Evolutionary conservation across 2,888 invertebrate species (phyloP), one percentile per base, ranked within the genome.

Genomic region (Beris chalybata): DNA sequence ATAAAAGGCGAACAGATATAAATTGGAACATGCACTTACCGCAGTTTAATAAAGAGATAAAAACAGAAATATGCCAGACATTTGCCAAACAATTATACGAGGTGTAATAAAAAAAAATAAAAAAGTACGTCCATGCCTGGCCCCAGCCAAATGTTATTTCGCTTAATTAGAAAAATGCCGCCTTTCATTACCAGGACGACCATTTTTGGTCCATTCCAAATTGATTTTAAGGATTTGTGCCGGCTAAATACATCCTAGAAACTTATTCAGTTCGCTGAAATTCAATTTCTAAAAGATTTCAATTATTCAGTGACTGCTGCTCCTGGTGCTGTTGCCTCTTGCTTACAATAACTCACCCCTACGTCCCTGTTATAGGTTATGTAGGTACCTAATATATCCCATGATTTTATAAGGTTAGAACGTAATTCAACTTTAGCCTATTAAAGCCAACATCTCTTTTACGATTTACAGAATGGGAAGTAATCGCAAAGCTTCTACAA

Each of bases 261-360:
- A 56, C 56, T 43, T 43, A 43, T 58, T 58, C 58, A 61, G 38
- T 48, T 32, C 59, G 61, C 52, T 50, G 52, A 61, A 61, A 61
- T 50, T 61, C 61, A 61, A 61, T 61, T 61, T 61, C 61, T 61
- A 61, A 61, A 61, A 47, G 61, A 61, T 61, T 61, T 61, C 61
- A 61, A 61, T 61, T 61, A 61, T 61, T 61, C 61, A 61, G 50
- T 50, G 52, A 61, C 61, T 61, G 52, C 50, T 50, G n/a, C 50
- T 48, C 32, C 38, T 31, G 48, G 38, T 43, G 32, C 9, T 15
- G 15, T 43, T 6, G 31, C 5, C 48, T 6, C 48, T 48, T 48
- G 5, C 48, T 48, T 9, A 38, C 38, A 38, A 38, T 38, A 38
- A 38, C 38, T 38, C 38, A 38, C 38, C 9, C 38, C 3, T 38